Evolutionary conservation across 2,797 vertebrate species (phyloP).

Genomic region (Sebastes vulpes): DNA sequence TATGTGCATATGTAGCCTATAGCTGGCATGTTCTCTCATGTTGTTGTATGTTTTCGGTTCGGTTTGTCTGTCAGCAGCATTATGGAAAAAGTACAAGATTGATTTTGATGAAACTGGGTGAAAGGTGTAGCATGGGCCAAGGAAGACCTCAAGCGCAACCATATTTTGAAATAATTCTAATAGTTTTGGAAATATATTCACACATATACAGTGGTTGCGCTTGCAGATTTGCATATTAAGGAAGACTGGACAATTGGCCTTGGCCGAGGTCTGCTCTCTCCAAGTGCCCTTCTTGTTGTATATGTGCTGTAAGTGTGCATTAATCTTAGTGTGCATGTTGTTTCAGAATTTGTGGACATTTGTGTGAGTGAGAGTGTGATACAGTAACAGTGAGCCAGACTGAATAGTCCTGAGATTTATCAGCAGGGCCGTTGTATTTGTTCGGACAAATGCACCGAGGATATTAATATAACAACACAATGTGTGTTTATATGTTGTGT

Average conservation of each 20-base stretch:
- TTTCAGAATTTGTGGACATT: not conserved
- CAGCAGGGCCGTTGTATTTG: not conserved
- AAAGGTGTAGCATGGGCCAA: no score
- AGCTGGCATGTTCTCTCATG: not conserved
- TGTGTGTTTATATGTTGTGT: not conserved
- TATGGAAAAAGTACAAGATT: no score
- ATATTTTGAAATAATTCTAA: not conserved
- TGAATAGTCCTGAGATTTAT: not conserved
- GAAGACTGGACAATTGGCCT: not conserved
- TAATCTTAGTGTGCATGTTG: not conserved
- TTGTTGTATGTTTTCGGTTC: no score
- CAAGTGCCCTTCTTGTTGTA: not conserved
- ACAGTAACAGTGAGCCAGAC: not conserved
- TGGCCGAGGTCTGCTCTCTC: no score
- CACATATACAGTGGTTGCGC: not conserved
- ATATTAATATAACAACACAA: conserved; percentile 21
- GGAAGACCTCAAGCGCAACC: not conserved
- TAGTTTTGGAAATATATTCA: not conserved
- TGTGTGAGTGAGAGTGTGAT: not conserved
- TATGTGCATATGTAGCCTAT: not conserved
- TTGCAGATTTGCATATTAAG: no score
- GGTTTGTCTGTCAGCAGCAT: not conserved
- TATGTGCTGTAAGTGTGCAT: not conserved
- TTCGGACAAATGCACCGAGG: not conserved
- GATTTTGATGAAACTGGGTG: no score